Evolutionary conservation across 2,113 vertebrate genomes (phyloP).

Genomic region (Sphyrna mokarran): DNA sequence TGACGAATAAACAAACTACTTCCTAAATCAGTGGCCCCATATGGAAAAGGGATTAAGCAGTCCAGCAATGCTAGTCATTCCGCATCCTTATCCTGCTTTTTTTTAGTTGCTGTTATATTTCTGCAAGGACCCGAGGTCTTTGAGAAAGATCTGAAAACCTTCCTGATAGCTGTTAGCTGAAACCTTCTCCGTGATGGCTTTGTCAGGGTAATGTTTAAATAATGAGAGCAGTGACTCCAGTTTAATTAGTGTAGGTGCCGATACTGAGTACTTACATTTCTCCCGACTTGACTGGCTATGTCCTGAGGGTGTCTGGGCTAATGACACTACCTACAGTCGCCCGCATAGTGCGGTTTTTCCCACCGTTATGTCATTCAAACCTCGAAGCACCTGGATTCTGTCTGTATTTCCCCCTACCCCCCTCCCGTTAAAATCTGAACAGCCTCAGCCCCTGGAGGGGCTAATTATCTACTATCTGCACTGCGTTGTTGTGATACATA

Average conservation of each 20-base stretch:
- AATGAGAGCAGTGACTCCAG: constrained; percentile 23
- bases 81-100: background rate
- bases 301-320: background rate
- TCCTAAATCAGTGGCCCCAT: background rate
- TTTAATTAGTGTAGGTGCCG: constrained; percentile 13
- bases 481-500: background rate
- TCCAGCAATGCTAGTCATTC: background rate
- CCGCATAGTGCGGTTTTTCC: background rate
- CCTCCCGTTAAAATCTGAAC: background rate
- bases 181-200: background rate
- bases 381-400: background rate
- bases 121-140: background rate
- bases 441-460: background rate
- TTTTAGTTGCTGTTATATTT: background rate
- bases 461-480: background rate
- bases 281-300: background rate
- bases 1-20: too few species aligned
- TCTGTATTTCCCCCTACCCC: too few species aligned
- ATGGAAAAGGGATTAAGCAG: background rate
- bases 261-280: background rate
- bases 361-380: background rate
- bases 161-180: background rate
- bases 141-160: background rate
- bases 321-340: background rate
- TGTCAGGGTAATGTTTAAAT: constrained; percentile 19